Percentiles rank a stretch among this genome's conserved stretches.
Evolutionary conservation across 2,113 vertebrate genomes (phyloP).

Genomic region (Mormoops blainvillei): DNA sequence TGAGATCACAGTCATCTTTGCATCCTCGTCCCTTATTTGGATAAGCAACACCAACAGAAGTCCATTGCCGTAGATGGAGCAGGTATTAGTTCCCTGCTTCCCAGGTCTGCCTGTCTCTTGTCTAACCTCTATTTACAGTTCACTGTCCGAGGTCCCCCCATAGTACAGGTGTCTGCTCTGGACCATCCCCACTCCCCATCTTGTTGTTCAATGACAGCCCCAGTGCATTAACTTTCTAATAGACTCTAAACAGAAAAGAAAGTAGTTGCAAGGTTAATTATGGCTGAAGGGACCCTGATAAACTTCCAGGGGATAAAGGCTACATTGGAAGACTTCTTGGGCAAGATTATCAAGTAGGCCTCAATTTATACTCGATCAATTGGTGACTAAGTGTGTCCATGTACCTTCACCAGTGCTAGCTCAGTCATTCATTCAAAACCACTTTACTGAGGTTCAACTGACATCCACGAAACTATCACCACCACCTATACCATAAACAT

Average conservation of each 20-base stretch:
- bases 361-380: background rate
- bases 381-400: background rate
- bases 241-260: background rate
- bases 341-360: background rate
- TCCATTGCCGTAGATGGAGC: background rate
- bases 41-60: background rate
- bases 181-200: background rate
- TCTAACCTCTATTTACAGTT: background rate
- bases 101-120: background rate
- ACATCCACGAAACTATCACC: background rate
- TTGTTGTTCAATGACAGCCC: background rate
- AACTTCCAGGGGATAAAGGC: background rate
- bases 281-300: background rate
- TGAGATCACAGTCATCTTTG: conserved; percentile 39
- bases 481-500: background rate
- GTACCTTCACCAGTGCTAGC: background rate
- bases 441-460: background rate
- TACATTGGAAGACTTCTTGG: background rate
- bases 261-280: background rate
- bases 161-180: background rate
- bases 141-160: background rate
- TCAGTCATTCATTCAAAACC: background rate
- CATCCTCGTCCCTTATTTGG: conserved; percentile 37
- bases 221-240: background rate
- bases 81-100: background rate